A percentile compares a stretch with the other conserved stretches of the same genome.
Conservation (phyloP, 2,888 invertebrate genomes). For the Baccha elongata region DNA sequence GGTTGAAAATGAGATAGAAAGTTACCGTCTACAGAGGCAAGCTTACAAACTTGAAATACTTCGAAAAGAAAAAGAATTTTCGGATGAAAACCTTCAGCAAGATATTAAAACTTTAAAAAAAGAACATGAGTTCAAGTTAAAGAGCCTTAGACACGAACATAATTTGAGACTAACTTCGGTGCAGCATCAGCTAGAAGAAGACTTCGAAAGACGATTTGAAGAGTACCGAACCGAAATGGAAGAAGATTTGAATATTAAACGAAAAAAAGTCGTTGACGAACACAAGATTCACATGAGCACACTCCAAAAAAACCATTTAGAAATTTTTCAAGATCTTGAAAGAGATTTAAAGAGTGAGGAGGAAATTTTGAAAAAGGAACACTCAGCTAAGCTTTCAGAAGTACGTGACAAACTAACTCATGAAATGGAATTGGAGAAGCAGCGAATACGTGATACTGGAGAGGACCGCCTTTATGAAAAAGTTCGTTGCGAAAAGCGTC, state of each 20-base stretch:
- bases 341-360: conserved; percentile 84
- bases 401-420: conserved; percentile 85
- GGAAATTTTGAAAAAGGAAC: conserved; percentile 87
- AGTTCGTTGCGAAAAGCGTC: conserved; percentile 87
- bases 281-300: conserved; percentile 82
- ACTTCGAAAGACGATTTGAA: conserved; percentile 82
- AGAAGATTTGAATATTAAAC: conserved; percentile 83
- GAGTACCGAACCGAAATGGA: conserved; percentile 79
- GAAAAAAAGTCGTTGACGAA: conserved; percentile 84
- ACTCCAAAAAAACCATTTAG: conserved; percentile 80
- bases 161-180: conserved; percentile 81
- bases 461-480: conserved; percentile 85
- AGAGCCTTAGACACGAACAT: conserved; percentile 81
- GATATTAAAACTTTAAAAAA: conserved; percentile 78
- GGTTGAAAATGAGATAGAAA: conserved; percentile 76
- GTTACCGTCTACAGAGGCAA: conserved; percentile 78
- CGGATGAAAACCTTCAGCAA: conserved; percentile 78
- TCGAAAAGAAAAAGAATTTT: conserved; percentile 82
- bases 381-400: conserved; percentile 86
- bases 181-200: conserved; percentile 83
- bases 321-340: conserved; percentile 81
- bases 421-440: conserved; percentile 84
- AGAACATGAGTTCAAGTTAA: conserved; percentile 81
- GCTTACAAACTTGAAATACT: conserved; percentile 82
- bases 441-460: conserved; percentile 80